Evolutionary conservation across 2,888 invertebrate species (phyloP), one percentile per base, ranked within the genome.

Genomic region (Coecobrya sp.): DNA sequence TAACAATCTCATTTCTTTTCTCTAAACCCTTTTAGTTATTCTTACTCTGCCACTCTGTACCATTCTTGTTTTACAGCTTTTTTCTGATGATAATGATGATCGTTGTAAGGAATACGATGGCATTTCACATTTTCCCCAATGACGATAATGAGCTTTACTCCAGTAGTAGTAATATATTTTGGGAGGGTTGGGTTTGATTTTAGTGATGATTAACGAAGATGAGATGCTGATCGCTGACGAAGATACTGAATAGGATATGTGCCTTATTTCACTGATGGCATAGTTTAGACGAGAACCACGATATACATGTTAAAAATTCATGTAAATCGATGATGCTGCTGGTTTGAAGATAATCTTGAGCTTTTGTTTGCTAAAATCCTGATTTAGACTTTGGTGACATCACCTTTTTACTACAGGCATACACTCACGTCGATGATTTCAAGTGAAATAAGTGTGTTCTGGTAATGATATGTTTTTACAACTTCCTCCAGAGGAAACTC

Each of bases 71-170:
- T 62, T 84, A 84, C 65, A 65, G 84, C 84, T 84, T 13, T 82
- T 22, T 82, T 45, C 42, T 65, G 62, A 30, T 84, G 45, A 84
- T 65, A 22, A 65, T 27, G 25, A 52, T 79, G 45, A 22, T 65
- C 13, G 8, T 16, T 3, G 25, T 84, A n/a, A n/a, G n/a, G 13
- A 19, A 55, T 0, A 65, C 36, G 84, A 42, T 65, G 65, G 62
- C 65, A 84, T 36, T 81, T 55, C 81, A 76, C 73, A 76, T 76
- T 76, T 81, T 30, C 27, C 42, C 30, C 45, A 45, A 65, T 25
- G 19, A 65, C 42, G 84, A 84, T 84, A 84, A 84, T 84, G 84
- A 84, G 84, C 65, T 84, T 62, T 84, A 65, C 84, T 65, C 65
- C 84, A n/a, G n/a, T 45, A 84, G 65, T 79, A 84, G 65, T 16